Evolutionary conservation across 2,888 invertebrate species (phyloP).

Genomic region (Rhogogaster chlorosoma): DNA sequence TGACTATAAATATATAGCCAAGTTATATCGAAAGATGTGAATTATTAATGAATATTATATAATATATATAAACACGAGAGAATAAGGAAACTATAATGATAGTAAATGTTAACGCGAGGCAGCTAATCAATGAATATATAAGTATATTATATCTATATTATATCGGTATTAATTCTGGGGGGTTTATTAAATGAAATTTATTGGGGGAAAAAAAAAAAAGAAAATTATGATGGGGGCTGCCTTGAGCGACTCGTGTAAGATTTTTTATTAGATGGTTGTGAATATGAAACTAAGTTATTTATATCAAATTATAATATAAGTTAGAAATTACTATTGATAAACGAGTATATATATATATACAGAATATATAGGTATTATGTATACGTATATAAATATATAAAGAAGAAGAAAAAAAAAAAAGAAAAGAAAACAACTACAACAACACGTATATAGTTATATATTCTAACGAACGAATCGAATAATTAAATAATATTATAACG

Average conservation of each 20-base stretch:
- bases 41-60: conserved; percentile 29
- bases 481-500: neutral
- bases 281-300: conserved; percentile 69
- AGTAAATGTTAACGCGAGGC: conserved; percentile 35
- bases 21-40: neutral
- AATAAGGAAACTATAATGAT: neutral
- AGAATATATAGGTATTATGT: conserved; percentile 37
- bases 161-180: neutral
- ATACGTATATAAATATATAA: too few species aligned
- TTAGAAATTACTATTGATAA: neutral
- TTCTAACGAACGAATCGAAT: conserved; percentile 41
- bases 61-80: conserved; percentile 30
- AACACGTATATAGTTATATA: neutral
- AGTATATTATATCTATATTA: neutral
- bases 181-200: neutral
- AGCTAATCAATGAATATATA: neutral
- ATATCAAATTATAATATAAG: conserved; percentile 59
- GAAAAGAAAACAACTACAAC: neutral
- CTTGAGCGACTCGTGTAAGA: conserved; percentile 37
- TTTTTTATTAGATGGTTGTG: conserved; percentile 68
- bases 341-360: conserved; percentile 14
- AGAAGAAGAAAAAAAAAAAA: too few species aligned
- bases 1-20: neutral
- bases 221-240: neutral
- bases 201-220: neutral